Conservation (phyloP, 2,888 invertebrate species). For the Cataglyphis livida region DNA sequence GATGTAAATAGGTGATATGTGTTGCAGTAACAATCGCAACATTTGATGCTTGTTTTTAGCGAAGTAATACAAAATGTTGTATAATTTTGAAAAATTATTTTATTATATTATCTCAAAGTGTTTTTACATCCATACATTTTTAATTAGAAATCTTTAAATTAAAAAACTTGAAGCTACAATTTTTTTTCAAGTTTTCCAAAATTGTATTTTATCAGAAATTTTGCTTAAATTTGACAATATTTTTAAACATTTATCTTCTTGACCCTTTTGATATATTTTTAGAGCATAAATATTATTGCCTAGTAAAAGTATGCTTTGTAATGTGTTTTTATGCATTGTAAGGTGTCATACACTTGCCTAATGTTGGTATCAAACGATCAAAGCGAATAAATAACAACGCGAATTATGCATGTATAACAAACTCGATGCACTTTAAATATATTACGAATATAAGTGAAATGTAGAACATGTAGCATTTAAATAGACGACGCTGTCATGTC, state of each 20-base stretch:
- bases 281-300: background rate
- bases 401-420: constrained; percentile 47
- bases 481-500: constrained; percentile 6
- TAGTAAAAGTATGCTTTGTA: background rate
- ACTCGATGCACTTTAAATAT: constrained; percentile 53
- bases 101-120: too few species aligned
- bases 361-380: background rate
- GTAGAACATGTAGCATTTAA: constrained; percentile 56
- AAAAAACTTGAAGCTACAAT: too few species aligned
- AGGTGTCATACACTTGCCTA: background rate
- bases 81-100: too few species aligned
- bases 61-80: too few species aligned
- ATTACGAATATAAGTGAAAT: constrained; percentile 57
- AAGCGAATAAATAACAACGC: constrained; percentile 18
- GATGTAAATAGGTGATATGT: too few species aligned
- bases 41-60: too few species aligned
- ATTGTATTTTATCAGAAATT: background rate
- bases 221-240: background rate
- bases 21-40: too few species aligned
- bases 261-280: background rate
- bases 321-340: background rate
- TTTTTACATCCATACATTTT: too few species aligned
- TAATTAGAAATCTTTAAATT: too few species aligned
- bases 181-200: background rate
- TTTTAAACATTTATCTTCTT: background rate